phyloP scores from a whole-genome alignment of 2,113 vertebrate species.

The Meles meles region DNA sequence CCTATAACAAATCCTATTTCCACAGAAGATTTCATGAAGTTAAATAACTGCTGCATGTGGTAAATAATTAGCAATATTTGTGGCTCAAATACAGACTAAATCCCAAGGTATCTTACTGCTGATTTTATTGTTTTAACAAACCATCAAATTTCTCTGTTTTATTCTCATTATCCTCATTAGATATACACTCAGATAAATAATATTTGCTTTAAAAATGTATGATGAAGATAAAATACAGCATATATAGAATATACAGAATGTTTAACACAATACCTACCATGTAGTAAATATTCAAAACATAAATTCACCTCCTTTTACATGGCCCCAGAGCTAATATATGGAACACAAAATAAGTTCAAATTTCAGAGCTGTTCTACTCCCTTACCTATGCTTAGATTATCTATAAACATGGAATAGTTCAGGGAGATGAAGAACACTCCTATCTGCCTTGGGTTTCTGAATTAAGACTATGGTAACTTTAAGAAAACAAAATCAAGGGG shows the following conservation, averaged over 20 bases:
- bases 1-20: not conserved
- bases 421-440: not conserved
- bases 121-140: not conserved
- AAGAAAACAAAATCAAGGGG: slow-evolving; percentile 6
- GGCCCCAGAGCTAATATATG: not conserved
- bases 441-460: not conserved
- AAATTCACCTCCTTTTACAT: not conserved
- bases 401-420: not conserved
- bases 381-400: not conserved
- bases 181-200: not conserved
- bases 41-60: not conserved
- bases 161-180: not conserved
- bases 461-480: not conserved
- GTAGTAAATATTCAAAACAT: not conserved
- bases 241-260: not conserved
- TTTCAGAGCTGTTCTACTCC: not conserved
- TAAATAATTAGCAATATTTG: not conserved
- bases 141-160: not conserved
- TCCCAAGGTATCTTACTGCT: not conserved
- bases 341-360: not conserved
- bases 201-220: not conserved
- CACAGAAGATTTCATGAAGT: not conserved
- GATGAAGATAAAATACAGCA: not conserved
- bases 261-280: not conserved
- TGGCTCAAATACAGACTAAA: not conserved